Evolutionary conservation across 1,140 invertebrate species (phyloP).

Genomic region (Polyergus mexicanus): DNA sequence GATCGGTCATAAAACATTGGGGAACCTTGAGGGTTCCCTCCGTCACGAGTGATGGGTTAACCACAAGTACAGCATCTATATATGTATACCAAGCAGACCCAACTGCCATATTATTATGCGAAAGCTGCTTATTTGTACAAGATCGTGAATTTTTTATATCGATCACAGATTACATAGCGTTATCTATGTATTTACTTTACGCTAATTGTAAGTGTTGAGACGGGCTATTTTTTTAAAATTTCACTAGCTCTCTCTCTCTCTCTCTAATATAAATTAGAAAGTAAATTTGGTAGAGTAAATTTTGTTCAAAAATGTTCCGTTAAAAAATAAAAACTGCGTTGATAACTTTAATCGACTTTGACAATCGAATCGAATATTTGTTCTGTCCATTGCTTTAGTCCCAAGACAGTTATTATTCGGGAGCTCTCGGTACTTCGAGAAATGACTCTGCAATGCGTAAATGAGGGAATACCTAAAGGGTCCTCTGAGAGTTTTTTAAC

Average conservation of each 20-base stretch:
- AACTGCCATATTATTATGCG: slow-evolving; percentile 25
- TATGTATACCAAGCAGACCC: slow-evolving; percentile 39
- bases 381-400: neutral
- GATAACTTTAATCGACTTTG: neutral
- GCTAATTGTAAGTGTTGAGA: neutral
- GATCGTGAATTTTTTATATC: slow-evolving; percentile 28
- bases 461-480: slow-evolving; percentile 49
- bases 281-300: neutral
- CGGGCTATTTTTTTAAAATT: neutral
- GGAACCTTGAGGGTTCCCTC: slow-evolving; percentile 16
- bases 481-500: slow-evolving; percentile 33
- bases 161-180: neutral
- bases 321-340: neutral
- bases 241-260: neutral
- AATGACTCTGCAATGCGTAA: slow-evolving; percentile 55
- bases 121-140: slow-evolving; percentile 25
- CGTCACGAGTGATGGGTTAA: slow-evolving; percentile 51
- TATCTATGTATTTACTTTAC: slow-evolving; percentile 7
- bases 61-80: slow-evolving; percentile 49
- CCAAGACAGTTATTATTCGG: slow-evolving; percentile 37
- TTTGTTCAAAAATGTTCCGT: neutral
- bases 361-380: slow-evolving; percentile 31
- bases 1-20: slow-evolving; percentile 61
- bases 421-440: slow-evolving; percentile 29
- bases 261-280: neutral